Evolutionary conservation across 2,888 invertebrate genomes (phyloP).

Genomic region (Calameuta pallipes): DNA sequence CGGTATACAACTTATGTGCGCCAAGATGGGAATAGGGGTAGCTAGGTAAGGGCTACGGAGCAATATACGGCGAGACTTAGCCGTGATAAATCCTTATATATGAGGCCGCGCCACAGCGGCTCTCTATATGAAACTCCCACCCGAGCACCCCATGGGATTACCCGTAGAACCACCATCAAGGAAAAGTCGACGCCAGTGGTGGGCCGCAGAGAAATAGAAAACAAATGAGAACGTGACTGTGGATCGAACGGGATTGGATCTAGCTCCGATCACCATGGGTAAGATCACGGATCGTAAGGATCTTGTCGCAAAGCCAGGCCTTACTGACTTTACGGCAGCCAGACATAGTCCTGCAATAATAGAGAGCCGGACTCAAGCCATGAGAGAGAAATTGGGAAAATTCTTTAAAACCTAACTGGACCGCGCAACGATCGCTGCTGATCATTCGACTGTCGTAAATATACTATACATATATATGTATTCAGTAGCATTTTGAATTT

Average conservation of each 20-base stretch:
- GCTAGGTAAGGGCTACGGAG: constrained; percentile 55
- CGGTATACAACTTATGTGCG: neutral
- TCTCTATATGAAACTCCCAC: constrained; percentile 62
- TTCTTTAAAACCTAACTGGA: neutral
- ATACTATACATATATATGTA: neutral
- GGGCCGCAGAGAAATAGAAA: constrained; percentile 43
- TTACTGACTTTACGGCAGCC: neutral
- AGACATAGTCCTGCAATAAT: neutral
- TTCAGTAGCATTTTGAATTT: neutral
- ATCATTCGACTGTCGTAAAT: neutral
- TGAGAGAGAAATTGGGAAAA: neutral
- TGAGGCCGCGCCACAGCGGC: constrained; percentile 60
- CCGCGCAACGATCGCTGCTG: neutral
- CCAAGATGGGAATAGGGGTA: constrained; percentile 23
- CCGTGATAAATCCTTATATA: constrained; percentile 66
- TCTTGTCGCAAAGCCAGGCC: neutral
- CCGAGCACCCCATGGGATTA: constrained; percentile 61
- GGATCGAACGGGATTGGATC: constrained; percentile 23
- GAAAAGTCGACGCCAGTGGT: constrained; percentile 29
- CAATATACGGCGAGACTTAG: constrained; percentile 65
- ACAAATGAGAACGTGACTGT: constrained; percentile 44
- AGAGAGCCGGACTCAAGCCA: neutral
- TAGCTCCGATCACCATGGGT: constrained; percentile 13
- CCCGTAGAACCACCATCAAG: constrained; percentile 48
- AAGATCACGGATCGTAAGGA: constrained; percentile 1